Percentiles rank a stretch among this genome's conserved stretches.
These are phyloP conservation scores for Philereme vetulata DNA, from an alignment of 2,888 invertebrate genomes.

Conservation along the genomic window DNA sequence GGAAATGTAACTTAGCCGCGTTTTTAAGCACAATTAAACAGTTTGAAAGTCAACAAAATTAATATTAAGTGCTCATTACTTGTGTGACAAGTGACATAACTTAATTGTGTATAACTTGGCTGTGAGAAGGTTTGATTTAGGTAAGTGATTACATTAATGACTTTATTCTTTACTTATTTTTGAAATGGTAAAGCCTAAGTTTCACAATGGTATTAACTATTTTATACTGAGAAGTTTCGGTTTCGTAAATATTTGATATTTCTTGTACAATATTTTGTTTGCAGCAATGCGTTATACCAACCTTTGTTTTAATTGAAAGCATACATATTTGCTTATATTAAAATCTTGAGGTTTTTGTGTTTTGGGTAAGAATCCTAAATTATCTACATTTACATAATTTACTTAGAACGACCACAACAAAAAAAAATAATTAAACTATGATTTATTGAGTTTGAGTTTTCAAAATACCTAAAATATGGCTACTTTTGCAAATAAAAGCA, in stretches of 20 bases:
- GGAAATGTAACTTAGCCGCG: slow-evolving; percentile 31
- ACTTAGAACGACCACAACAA: too few species aligned
- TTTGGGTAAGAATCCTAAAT: too few species aligned
- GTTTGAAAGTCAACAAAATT: slow-evolving; percentile 51
- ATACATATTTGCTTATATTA: too few species aligned
- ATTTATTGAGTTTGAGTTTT: too few species aligned
- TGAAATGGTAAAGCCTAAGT: slow-evolving; percentile 23
- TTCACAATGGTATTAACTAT: slow-evolving; percentile 26
- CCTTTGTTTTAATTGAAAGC: too few species aligned
- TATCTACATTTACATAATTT: too few species aligned
- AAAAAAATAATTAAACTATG: too few species aligned
- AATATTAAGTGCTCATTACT: slow-evolving; percentile 36
- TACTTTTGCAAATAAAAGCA: too few species aligned
- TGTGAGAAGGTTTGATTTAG: slow-evolving; percentile 56
- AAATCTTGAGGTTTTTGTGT: too few species aligned
- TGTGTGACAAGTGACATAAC: slow-evolving; percentile 56
- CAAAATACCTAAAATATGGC: too few species aligned
- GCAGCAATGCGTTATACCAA: too few species aligned
- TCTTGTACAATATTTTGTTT: too few species aligned
- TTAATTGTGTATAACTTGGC: slow-evolving; percentile 42
- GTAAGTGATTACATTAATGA: slow-evolving; percentile 52
- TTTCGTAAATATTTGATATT: slow-evolving; percentile 8
- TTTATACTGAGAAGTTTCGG: slow-evolving; percentile 16
- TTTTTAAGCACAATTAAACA: slow-evolving; percentile 41
- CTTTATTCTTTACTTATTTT: slow-evolving; percentile 41